Conservation (phyloP, 2,888 invertebrate genomes). For the Conus canariensis region DNA sequence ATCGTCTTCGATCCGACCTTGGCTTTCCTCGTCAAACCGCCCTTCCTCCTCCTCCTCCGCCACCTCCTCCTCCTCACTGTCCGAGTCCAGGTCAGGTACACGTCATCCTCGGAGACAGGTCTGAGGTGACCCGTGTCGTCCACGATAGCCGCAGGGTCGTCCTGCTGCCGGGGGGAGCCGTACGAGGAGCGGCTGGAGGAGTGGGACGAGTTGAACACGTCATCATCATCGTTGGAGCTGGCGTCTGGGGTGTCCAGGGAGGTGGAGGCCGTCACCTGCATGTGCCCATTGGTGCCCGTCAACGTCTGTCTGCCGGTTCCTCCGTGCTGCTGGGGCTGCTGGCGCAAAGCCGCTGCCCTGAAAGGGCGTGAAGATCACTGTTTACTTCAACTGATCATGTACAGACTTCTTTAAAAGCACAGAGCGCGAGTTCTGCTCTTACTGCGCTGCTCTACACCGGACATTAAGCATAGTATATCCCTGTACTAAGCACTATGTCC, state of each 20-base stretch:
- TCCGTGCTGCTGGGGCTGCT: neutral
- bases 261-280: slow-evolving; percentile 24
- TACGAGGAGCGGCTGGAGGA: slow-evolving; percentile 5
- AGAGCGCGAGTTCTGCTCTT: no score
- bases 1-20: slow-evolving; percentile 13
- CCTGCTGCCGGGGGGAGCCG: neutral
- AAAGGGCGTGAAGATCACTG: neutral
- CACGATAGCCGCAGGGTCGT: slow-evolving; percentile 28
- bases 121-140: slow-evolving; percentile 44
- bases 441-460: no score
- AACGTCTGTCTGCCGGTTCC: neutral
- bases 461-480: no score
- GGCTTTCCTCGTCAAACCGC: neutral
- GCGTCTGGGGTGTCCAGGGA: slow-evolving; percentile 21
- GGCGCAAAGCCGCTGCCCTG: neutral
- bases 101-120: slow-evolving; percentile 40
- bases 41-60: slow-evolving; percentile 37
- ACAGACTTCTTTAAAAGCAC: no score
- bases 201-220: neutral
- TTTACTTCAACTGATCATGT: neutral
- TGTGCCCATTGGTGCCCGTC: slow-evolving; percentile 26
- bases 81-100: slow-evolving; percentile 36
- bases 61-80: slow-evolving; percentile 35
- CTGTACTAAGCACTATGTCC: no score
- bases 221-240: slow-evolving; percentile 38